Evolutionary conservation across 2,113 vertebrate genomes (phyloP), one percentile per base, ranked within the genome.

Genomic region (Seriola quinqueradiata): DNA sequence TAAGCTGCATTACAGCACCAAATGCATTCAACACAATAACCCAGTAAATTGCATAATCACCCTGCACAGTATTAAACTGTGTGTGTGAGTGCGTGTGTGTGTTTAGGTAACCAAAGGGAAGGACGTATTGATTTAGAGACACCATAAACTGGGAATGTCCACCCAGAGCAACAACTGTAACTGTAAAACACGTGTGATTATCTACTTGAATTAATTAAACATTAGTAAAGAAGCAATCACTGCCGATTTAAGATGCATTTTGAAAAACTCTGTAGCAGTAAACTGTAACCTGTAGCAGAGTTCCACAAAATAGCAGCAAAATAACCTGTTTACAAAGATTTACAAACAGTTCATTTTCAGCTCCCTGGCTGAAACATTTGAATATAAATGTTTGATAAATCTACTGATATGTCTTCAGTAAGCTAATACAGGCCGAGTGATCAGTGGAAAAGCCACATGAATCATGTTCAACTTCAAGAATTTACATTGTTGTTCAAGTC

Each of bases 1-100:
- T 63, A 42, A 52, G 55, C 61, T 67, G 23, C 32, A 28, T 80
- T 65, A 73, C 40, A 65, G 28, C 59, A 64, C 40, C n/a, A 57
- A 57, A 66, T 66, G 9, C 19, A 46, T 58, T 80, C 25, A 66
- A 32, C 34, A 54, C 11, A 70, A 42, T 23, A 21, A 34, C 60
- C 7, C 36, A 8, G 32, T 79, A 71, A 79, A 72, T 46, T 0
- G 10, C 38, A 25, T 19, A 66, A 73, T n/a, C 28, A 66, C 28
- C 38, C 38, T 58, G 28, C 65, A 58, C 5, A 19, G 5, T 50
- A 50, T 48, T 65, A 38, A 46, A 59, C 3, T 44, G 36, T 55
- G 61, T 52, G 34, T 6, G 34, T 36, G 34, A 5, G 34, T 36
- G 34, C 1, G 34, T 36, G 34, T 36, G 34, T 36, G 34, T 36